Percentiles rank a stretch among this genome's conserved stretches.
Conservation (phyloP, 2,113 vertebrate genomes). For the Murina feae region DNA sequence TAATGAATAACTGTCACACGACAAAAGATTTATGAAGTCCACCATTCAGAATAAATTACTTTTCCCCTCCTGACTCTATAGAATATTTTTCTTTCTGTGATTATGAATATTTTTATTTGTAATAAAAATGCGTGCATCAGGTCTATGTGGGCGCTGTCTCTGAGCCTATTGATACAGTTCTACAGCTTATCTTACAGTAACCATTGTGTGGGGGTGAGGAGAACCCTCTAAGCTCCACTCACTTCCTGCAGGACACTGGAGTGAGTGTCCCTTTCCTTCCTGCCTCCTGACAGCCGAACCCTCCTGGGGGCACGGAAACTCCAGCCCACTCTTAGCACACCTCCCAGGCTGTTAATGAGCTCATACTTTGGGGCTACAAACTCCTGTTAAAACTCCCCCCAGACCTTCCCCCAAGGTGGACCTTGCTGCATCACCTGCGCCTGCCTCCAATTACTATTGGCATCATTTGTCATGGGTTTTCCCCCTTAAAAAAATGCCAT, state of each 20-base stretch:
- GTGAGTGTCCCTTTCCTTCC: neutral
- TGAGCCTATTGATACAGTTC: neutral
- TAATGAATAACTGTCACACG: neutral
- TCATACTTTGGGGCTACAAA: neutral
- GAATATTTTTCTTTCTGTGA: neutral
- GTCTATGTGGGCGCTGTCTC: neutral
- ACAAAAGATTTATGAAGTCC: neutral
- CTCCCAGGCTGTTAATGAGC: neutral
- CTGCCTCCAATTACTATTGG: neutral
- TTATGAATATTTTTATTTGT: neutral
- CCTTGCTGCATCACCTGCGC: neutral
- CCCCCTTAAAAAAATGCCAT: no score
- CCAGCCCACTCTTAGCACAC: no score
- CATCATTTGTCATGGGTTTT: neutral
- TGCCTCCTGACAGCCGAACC: fast-evolving
- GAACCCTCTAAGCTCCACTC: neutral
- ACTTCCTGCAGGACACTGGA: neutral
- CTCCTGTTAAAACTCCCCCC: neutral
- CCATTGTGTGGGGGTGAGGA: neutral
- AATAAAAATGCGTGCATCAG: neutral
- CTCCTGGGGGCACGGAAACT: fast-evolving
- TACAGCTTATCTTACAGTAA: neutral
- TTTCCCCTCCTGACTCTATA: neutral
- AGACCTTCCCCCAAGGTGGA: neutral
- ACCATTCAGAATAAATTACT: neutral